Evolutionary conservation across 1,140 invertebrate species (phyloP).

Genomic region (Gonatopus flavifemur): DNA sequence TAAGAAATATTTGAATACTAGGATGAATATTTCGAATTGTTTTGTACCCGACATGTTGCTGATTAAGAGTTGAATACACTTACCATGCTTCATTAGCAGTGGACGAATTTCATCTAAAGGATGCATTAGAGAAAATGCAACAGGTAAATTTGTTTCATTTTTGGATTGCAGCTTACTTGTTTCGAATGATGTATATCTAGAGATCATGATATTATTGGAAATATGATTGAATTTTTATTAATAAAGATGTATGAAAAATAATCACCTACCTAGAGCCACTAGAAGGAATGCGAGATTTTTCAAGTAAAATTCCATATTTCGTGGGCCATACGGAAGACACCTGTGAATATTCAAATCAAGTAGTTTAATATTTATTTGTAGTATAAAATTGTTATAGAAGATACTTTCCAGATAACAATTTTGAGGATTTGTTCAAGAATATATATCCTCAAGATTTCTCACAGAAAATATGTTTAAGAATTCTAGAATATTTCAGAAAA

Average conservation of each 20-base stretch:
- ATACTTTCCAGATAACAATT: not conserved
- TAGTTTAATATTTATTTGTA: slow-evolving; percentile 3
- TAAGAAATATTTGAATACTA: not conserved
- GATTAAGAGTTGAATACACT: too few relatives aligned
- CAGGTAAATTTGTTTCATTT: slow-evolving; percentile 38
- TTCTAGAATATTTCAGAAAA: slow-evolving; percentile 14
- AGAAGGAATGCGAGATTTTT: slow-evolving; percentile 58
- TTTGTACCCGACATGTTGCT: too few relatives aligned
- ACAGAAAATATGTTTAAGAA: too few relatives aligned
- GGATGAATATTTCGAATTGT: slow-evolving; percentile 2
- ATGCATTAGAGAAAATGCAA: slow-evolving; percentile 78
- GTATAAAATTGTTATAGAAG: not conserved
- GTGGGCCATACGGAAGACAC: slow-evolving; percentile 71
- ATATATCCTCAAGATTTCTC: too few relatives aligned
- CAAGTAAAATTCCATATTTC: slow-evolving; percentile 76
- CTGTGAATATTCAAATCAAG: slow-evolving; percentile 35
- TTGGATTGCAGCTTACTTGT: slow-evolving; percentile 36
- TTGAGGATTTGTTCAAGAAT: not conserved
- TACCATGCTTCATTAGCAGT: slow-evolving; percentile 72
- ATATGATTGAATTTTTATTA: not conserved
- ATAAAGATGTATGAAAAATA: not conserved
- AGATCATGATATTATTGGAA: slow-evolving; percentile 17
- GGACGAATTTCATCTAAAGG: slow-evolving; percentile 88
- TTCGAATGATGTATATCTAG: slow-evolving; percentile 39
- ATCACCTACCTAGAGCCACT: slow-evolving; percentile 31